Evolutionary conservation across 2,797 vertebrate genomes (phyloP).

Genomic region (Hydrophis major): DNA sequence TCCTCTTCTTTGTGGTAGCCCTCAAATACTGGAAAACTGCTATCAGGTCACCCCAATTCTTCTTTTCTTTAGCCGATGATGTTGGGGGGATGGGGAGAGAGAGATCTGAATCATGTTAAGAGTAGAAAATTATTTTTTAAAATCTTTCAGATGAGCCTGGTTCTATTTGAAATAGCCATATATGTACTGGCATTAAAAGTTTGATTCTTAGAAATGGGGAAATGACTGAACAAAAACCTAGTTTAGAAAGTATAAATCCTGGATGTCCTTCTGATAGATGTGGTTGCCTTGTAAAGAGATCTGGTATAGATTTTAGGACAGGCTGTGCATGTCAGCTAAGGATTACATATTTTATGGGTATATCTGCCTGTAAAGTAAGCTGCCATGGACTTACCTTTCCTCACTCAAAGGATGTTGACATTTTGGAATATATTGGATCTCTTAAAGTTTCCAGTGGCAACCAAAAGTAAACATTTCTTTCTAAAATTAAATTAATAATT

Average conservation of each 20-base stretch:
- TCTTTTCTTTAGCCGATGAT: no score
- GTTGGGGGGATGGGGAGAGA: fast-evolving
- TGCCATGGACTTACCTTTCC: background rate
- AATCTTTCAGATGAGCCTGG: background rate
- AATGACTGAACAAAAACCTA: background rate
- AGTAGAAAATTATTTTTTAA: background rate
- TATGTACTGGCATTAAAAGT: background rate
- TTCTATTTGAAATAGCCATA: background rate
- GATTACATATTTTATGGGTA: background rate
- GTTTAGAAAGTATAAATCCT: background rate
- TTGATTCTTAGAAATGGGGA: background rate
- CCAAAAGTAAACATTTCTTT: background rate
- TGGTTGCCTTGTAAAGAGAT: background rate
- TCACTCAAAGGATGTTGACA: background rate
- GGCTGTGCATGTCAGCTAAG: background rate
- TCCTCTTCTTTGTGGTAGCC: no score
- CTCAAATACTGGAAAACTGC: no score
- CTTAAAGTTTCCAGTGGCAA: background rate
- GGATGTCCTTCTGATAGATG: background rate
- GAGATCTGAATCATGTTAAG: background rate
- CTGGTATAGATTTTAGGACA: background rate
- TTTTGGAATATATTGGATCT: background rate
- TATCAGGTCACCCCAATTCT: no score
- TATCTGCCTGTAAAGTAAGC: background rate
- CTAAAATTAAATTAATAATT: background rate